Conservation (phyloP, 2,888 invertebrate genomes). For the Megalurothrips usitatus region DNA sequence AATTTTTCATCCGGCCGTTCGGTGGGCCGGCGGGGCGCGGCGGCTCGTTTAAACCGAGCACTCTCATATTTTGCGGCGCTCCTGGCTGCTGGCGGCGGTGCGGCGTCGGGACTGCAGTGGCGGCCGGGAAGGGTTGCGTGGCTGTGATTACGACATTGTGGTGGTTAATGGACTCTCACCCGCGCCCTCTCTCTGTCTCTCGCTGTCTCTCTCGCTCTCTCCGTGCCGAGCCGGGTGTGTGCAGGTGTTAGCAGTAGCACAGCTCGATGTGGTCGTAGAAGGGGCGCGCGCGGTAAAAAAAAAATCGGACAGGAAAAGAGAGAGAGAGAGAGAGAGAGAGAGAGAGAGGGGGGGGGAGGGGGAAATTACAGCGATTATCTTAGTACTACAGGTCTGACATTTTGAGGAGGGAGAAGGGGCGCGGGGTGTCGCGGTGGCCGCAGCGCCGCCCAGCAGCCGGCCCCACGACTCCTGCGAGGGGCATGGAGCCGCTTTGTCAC, state of each 20-base stretch:
- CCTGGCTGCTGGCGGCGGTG: no score
- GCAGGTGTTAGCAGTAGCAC: no score
- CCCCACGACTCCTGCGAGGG: no score
- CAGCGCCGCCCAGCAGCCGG: no score
- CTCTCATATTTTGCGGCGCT: constrained; percentile 16
- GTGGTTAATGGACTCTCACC: not conserved
- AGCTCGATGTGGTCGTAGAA: no score
- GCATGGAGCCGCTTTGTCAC: no score
- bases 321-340: not conserved
- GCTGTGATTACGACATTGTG: no score
- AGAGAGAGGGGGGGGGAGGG: not conserved
- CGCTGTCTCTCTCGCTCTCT: no score
- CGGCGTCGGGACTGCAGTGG: not conserved
- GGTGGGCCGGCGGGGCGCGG: not conserved
- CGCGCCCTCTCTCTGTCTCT: no score
- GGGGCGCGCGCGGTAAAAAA: not conserved
- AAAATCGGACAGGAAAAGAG: not conserved
- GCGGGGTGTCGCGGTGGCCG: no score
- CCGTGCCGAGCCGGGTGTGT: not conserved
- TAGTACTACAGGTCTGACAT: no score
- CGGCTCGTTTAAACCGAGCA: constrained; percentile 11
- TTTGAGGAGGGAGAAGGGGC: no score
- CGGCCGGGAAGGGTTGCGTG: not conserved
- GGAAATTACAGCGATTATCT: not conserved
- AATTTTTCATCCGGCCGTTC: constrained; percentile 12